phyloP scores from a whole-genome alignment of 1,140 invertebrate genomes.

The Drosophila ficusphila region DNA sequence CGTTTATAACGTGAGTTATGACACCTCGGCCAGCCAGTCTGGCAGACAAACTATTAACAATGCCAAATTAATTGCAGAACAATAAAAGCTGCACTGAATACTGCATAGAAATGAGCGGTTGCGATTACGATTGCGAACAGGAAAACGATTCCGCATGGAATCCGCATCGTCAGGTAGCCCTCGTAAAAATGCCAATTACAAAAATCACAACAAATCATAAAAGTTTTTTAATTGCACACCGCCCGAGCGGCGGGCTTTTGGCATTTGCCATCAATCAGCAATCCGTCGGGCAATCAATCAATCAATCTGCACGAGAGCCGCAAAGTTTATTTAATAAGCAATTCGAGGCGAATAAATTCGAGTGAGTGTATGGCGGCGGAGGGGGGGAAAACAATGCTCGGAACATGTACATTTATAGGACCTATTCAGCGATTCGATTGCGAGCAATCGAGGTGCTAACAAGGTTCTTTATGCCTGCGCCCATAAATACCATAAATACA shows the following conservation, averaged over 20 bases:
- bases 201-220: slow-evolving; percentile 81
- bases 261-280: slow-evolving; percentile 55
- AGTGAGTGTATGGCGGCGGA: background rate
- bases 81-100: slow-evolving; percentile 68
- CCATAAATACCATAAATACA: slow-evolving; percentile 34
- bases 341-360: slow-evolving; percentile 30
- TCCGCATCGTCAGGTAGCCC: slow-evolving; percentile 64
- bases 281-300: slow-evolving; percentile 29
- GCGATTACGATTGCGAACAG: slow-evolving; percentile 4
- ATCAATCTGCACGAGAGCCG: slow-evolving; percentile 19
- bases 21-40: slow-evolving; percentile 53
- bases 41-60: slow-evolving; percentile 65
- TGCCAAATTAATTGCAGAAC: slow-evolving; percentile 69
- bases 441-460: slow-evolving; percentile 34
- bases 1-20: slow-evolving; percentile 76
- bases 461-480: slow-evolving; percentile 27
- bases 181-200: slow-evolving; percentile 72
- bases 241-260: slow-evolving; percentile 29
- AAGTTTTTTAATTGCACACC: slow-evolving; percentile 70
- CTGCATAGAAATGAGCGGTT: slow-evolving; percentile 59
- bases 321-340: slow-evolving; percentile 41
- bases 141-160: slow-evolving; percentile 26
- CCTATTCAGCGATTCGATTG: background rate
- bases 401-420: background rate
- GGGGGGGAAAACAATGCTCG: too few species aligned